These are phyloP conservation scores for Lepilemur septentrionalis DNA, from an alignment of 2,797 vertebrate species.

Conservation along the genomic window DNA sequence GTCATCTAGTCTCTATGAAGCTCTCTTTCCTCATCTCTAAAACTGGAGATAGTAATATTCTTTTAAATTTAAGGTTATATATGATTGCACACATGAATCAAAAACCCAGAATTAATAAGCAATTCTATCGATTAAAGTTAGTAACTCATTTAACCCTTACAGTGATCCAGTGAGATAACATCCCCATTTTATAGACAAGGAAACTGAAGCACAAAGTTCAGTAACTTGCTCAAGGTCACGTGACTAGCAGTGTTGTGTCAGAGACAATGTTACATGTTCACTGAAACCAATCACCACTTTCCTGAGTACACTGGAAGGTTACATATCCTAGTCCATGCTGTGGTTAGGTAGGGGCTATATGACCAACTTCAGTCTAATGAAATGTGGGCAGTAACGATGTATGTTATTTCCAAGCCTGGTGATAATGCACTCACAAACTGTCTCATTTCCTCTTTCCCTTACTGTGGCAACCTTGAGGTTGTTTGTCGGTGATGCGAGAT, in stretches of 20 bases:
- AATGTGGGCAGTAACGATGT: neutral
- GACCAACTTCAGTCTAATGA: neutral
- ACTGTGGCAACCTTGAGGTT: neutral
- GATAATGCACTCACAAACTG: neutral
- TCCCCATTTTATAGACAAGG: neutral
- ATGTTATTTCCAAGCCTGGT: neutral
- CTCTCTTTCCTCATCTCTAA: neutral
- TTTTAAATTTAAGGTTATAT: neutral
- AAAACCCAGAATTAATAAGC: neutral
- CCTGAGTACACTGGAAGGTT: neutral
- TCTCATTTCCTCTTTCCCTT: neutral
- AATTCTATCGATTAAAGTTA: neutral
- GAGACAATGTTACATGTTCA: neutral
- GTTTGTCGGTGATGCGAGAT: neutral
- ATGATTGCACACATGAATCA: neutral
- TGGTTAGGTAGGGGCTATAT: neutral
- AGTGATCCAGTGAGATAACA: neutral
- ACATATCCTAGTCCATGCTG: neutral
- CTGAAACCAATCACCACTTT: neutral
- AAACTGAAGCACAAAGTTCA: neutral
- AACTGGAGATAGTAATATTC: neutral
- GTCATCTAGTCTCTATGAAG: neutral
- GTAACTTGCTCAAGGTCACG: neutral
- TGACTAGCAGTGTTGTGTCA: neutral
- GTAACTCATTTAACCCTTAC: neutral